Evolutionary conservation across 2,113 vertebrate species (phyloP).

Genomic region (Gavialis gangeticus): DNA sequence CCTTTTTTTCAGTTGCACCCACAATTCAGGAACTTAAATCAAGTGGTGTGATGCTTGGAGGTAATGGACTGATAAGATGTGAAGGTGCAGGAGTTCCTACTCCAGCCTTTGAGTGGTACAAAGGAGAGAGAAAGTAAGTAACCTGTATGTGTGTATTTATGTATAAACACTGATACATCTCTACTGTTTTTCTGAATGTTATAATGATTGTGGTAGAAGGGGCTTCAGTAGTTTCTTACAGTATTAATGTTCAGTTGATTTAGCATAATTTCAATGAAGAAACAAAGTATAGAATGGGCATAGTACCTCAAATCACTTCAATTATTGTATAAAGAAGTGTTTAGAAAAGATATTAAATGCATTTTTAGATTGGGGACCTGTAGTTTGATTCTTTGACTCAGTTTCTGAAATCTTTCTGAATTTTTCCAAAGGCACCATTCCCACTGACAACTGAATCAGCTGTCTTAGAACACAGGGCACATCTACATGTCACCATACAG

Average conservation of each 20-base stretch:
- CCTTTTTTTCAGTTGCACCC: conserved; percentile 89
- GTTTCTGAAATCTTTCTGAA: neutral
- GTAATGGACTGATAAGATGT: conserved; percentile 91
- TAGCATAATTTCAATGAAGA: neutral
- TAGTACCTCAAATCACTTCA: neutral
- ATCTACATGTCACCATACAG: too few relatives aligned
- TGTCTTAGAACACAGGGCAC: neutral
- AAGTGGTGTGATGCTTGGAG: conserved; percentile 88
- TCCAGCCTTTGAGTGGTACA: conserved; percentile 96
- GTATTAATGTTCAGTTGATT: neutral
- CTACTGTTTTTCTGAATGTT: neutral
- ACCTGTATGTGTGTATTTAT: neutral
- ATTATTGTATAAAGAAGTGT: neutral
- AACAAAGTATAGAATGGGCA: neutral
- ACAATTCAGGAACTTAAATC: conserved; percentile 97
- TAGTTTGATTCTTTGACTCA: neutral
- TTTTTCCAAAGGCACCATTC: neutral
- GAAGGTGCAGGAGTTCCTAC: conserved; percentile 94
- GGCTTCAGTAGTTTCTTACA: neutral
- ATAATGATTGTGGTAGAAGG: neutral
- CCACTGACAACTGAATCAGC: neutral
- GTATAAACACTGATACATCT: neutral
- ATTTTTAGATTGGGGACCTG: neutral
- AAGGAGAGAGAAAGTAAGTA: conserved; percentile 96
- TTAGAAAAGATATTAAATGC: neutral